A percentile compares a stretch with the other conserved stretches of the same genome.
These are phyloP conservation scores for Ethmia dodecea DNA, from an alignment of 2,888 invertebrate species.

Conservation along the genomic window DNA sequence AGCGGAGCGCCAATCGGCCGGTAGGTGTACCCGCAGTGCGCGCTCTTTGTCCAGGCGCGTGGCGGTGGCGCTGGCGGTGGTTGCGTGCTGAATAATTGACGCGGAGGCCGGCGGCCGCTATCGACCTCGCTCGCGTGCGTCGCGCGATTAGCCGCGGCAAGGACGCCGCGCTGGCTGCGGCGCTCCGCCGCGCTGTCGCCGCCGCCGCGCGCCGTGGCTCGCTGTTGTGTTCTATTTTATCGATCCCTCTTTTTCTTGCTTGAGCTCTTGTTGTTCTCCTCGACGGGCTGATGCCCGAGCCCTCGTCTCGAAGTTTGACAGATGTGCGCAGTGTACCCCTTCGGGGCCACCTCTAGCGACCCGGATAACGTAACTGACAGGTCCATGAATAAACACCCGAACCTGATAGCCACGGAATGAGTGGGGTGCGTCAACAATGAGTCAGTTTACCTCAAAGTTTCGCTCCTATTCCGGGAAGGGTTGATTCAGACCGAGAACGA, in stretches of 20 bases:
- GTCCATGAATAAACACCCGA: too few species aligned
- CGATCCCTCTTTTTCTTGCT: conserved; percentile 1
- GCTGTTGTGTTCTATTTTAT: conserved; percentile 1
- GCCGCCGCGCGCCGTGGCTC: conserved; percentile 24
- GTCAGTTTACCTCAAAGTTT: too few species aligned
- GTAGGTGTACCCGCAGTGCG: conserved; percentile 59
- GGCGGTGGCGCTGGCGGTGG: conserved; percentile 38
- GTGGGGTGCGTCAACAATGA: too few species aligned
- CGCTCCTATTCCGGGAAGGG: too few species aligned
- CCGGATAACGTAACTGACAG: too few species aligned
- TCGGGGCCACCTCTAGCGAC: too few species aligned
- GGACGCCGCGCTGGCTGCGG: conserved; percentile 73
- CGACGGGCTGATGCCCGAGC: too few species aligned
- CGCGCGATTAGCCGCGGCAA: conserved; percentile 60
- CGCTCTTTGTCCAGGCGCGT: conserved; percentile 43
- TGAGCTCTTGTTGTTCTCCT: conserved; percentile 2
- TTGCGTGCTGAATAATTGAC: conserved; percentile 71
- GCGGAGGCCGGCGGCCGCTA: conserved; percentile 72
- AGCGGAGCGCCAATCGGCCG: conserved; percentile 53
- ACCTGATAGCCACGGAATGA: too few species aligned
- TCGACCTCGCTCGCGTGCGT: conserved; percentile 74
- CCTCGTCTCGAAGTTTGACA: too few species aligned
- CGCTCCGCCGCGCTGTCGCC: conserved; percentile 42
- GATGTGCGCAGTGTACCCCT: too few species aligned
- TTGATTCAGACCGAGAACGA: too few species aligned